Base-by-base conservation (phyloP, 64 coral and sea anemone species). In the Astreopora myriophthalma region DNA sequence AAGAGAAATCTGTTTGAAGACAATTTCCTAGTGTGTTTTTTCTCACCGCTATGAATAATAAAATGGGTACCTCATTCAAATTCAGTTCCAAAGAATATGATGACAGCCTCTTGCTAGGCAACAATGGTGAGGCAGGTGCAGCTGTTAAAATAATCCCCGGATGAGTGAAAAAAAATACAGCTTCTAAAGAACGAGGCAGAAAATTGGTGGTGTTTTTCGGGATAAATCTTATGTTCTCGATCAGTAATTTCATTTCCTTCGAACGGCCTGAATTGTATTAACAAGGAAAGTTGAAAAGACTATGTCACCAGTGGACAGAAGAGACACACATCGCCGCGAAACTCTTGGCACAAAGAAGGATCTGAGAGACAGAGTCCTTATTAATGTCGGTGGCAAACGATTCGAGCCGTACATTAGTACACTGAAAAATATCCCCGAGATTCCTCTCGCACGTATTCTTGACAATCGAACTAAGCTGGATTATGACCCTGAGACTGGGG, bases 391-490 rank as follows among this genome's bases (percentile, higher is more conserved):
- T 1, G 97, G 97, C 1, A 99, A 96, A 76, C 74, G 83, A 0
- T 99, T 99, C 32, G 91, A 99, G 38, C 97, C 97, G 0, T 99
- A 99, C 64, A 71, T 91, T 0, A 99, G 94, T 35, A 99, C 97
- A 19, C 75, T 99, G 33, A 89, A 73, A 76, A 99, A 99, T 57
- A 93, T 96, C 7, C 93, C 97, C 17, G 94, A 99, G 69, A 88
- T 99, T 52, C 97, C 97, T 12, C 91, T 99, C 10, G 82, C 90
- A 1, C 89, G 89, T 35, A 96, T 99, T 33, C 85, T 90, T n/a
- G 91, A 96, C 4, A 96, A 95, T 38, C 95, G 93, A 23, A 46
- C 75, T 17, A 99, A 99, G 33, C 69, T 99, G 2, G 97, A 99
- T 55, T 99, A 96, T 24, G 97, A 99, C 37, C 87, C 91, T 1